These are phyloP conservation scores for Drosophila pandora DNA, from an alignment of 1,140 invertebrate genomes.

Conservation along the genomic window DNA sequence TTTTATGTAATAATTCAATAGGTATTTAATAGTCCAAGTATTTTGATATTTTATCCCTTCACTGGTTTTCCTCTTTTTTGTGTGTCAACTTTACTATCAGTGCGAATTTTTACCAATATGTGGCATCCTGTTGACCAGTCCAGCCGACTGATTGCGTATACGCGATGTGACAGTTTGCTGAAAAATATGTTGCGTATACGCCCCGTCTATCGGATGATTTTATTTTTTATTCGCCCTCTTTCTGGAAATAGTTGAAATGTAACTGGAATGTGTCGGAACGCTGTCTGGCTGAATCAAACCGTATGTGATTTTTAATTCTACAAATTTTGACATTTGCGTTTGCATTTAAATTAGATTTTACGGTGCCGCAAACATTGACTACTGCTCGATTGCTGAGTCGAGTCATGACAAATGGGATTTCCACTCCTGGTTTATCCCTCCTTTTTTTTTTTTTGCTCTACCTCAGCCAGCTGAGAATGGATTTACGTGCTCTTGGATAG, in stretches of 20 bases:
- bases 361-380: conserved; percentile 47
- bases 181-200: conserved; percentile 73
- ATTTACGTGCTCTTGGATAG: neutral
- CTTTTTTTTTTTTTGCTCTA: neutral
- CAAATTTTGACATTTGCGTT: conserved; percentile 80
- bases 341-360: conserved; percentile 82
- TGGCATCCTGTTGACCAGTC: conserved; percentile 41
- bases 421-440: neutral
- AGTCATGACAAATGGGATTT: conserved; percentile 73
- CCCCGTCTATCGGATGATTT: conserved; percentile 17
- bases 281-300: conserved; percentile 38
- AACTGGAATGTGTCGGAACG: conserved; percentile 11
- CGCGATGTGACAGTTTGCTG: conserved; percentile 74
- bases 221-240: neutral
- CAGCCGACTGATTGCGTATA: conserved; percentile 76
- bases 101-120: conserved; percentile 59
- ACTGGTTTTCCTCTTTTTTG: conserved; percentile 14
- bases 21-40: neutral
- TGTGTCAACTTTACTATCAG: conserved; percentile 11
- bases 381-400: conserved; percentile 8
- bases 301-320: conserved; percentile 79
- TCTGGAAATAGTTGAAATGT: conserved; percentile 42
- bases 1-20: neutral
- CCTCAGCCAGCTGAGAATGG: neutral
- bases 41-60: neutral